Evolutionary conservation across 2,113 vertebrate species (phyloP), one percentile per base, ranked within the genome.

Genomic region (Catagonus wagneri): DNA sequence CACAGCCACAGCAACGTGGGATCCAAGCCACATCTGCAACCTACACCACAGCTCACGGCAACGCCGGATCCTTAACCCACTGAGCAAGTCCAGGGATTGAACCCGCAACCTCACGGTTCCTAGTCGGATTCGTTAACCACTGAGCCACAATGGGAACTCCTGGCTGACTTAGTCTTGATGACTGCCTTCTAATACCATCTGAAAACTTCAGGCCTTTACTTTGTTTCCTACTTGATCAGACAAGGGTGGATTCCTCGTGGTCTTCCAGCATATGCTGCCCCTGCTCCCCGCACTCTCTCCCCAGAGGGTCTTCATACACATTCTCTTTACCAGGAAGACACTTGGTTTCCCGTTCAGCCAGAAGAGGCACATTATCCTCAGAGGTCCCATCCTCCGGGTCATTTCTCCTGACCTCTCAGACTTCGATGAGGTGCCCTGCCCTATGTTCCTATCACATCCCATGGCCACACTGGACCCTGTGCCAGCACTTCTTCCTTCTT

Each of bases 141-240:
- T n/a, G n/a, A n/a, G n/a, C n/a, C n/a, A n/a, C n/a, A n/a, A n/a
- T n/a, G n/a, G n/a, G n/a, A n/a, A n/a, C n/a, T n/a, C n/a, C 14
- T 22, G 19, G 17, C 34, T 66, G 76, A 15, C 14, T 2, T 39
- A 7, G 5, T 29, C 12, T n/a, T n/a, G 6, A 44, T 6, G 4
- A 16, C 39, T 39, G 44, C 27, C 44, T 7, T 12, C 3, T 58
- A 7, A 15, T n/a, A 0, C 14, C 7, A 14, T 2, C 32, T 17
- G 15, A 54, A 1, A 60, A 52, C 8, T 9, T 6, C 22, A 23
- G 44, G 15, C 32, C 14, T 3, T 13, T 54, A 15, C 32, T 8
- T 8, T 50, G 20, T 25, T n/a, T 76, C 78, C 32, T 32, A 1
- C 1, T 7, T 36, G 29, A 39, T n/a, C 44, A 19, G 7, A 74